Evolutionary conservation across 2,888 invertebrate species (phyloP).

Genomic region (Julus scandinavius): DNA sequence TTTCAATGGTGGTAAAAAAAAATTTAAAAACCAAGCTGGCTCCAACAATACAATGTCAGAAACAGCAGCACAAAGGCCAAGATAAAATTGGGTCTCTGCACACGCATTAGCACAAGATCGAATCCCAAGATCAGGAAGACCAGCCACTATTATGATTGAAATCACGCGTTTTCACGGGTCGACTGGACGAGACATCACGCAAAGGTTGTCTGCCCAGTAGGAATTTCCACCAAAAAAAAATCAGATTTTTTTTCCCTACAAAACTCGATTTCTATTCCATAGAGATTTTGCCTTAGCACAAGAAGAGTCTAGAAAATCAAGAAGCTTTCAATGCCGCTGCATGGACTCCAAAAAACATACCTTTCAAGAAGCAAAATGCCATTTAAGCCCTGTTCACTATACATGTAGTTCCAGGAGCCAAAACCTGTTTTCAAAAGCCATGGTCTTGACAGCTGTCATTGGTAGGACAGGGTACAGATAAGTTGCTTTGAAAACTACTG

Average conservation of each 20-base stretch:
- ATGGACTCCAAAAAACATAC: background rate
- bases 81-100: background rate
- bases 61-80: background rate
- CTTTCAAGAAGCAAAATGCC: background rate
- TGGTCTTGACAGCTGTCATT: background rate
- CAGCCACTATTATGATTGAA: background rate
- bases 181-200: background rate
- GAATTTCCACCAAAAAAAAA: background rate
- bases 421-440: background rate
- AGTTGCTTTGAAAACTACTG: background rate
- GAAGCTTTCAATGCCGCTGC: background rate
- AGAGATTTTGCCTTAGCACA: background rate
- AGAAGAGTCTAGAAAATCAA: background rate
- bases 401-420: background rate
- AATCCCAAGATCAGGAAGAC: conserved; percentile 24
- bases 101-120: background rate
- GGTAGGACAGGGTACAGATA: background rate
- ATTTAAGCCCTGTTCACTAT: background rate
- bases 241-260: background rate
- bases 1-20: background rate
- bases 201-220: background rate
- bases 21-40: background rate
- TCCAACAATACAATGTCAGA: conserved; percentile 20
- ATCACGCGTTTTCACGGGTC: background rate
- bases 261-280: conserved; percentile 15